phyloP scores from a whole-genome alignment of 1,140 invertebrate species.

The Macrotrachela quadricornifera region DNA sequence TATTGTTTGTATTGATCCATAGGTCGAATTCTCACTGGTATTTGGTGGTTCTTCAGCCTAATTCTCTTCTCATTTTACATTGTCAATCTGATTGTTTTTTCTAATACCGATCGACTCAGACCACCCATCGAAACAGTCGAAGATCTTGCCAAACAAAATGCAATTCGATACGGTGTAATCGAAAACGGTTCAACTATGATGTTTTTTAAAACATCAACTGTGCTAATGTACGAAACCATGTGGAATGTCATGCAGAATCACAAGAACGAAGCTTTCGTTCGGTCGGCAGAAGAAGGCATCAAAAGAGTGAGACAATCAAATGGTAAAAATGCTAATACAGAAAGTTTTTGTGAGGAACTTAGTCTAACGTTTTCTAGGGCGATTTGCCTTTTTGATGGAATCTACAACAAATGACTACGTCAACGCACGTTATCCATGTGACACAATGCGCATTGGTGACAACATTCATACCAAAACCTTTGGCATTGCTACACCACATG shows the following conservation, averaged over 20 bases:
- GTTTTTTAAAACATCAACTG: conserved; percentile 43
- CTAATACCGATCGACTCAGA: conserved; percentile 16
- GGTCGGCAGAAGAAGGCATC: conserved; percentile 67
- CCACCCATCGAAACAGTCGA: conserved; percentile 25
- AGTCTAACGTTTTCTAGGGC: conserved; percentile 38
- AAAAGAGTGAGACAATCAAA: conserved; percentile 39
- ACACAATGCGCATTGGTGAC: conserved; percentile 55
- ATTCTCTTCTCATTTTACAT: conserved; percentile 30
- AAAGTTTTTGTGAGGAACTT: too few relatives aligned
- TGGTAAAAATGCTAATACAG: not conserved
- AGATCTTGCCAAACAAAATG: conserved; percentile 19
- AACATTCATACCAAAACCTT: conserved; percentile 12
- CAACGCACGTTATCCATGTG: conserved; percentile 72
- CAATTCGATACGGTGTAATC: conserved; percentile 23
- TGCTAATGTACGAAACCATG: conserved; percentile 68
- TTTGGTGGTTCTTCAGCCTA: conserved; percentile 28
- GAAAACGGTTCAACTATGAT: conserved; percentile 19
- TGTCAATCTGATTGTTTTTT: conserved; percentile 27
- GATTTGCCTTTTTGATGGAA: conserved; percentile 80
- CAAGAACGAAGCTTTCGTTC: conserved; percentile 44
- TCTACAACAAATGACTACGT: conserved; percentile 81
- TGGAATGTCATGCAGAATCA: conserved; percentile 57
- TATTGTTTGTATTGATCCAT: too few relatives aligned
- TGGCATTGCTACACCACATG: conserved; percentile 5
- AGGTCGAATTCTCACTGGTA: conserved; percentile 9